A percentile compares a stretch with the other conserved stretches of the same genome.
Evolutionary conservation across 2,888 invertebrate species (phyloP).

Genomic region (Agrochola lota): DNA sequence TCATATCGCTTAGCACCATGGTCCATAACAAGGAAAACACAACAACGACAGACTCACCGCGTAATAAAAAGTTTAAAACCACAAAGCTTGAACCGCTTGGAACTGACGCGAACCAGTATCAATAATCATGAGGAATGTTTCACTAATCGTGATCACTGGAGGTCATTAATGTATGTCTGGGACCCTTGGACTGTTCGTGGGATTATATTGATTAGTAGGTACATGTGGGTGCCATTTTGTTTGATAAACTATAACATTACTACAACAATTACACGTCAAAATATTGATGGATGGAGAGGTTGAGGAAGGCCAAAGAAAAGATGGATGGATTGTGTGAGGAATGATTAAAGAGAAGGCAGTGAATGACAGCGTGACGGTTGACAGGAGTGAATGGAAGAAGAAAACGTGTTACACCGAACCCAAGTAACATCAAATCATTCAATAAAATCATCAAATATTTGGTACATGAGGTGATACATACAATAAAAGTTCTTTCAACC

Average conservation of each 20-base stretch:
- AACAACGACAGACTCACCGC: conserved; percentile 20
- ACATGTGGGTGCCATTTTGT: conserved; percentile 8
- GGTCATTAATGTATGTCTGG: conserved; percentile 55
- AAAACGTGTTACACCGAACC: neutral
- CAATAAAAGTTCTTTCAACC: too few species aligned
- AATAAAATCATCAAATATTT: too few species aligned
- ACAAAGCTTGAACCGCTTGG: conserved; percentile 24
- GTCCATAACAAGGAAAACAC: neutral
- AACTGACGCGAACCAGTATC: conserved; percentile 50
- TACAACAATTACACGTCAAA: neutral
- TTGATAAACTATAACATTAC: neutral
- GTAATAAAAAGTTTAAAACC: conserved; percentile 50
- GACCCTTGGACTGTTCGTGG: conserved; percentile 50
- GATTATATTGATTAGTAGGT: conserved; percentile 50
- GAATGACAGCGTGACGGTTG: neutral
- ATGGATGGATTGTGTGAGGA: neutral
- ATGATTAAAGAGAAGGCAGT: neutral
- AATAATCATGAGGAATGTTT: conserved; percentile 61
- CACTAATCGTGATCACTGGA: conserved; percentile 40
- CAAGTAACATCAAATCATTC: neutral
- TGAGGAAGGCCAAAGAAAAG: neutral
- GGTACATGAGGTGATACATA: too few species aligned
- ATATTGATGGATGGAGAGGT: neutral
- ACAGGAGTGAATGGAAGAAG: too few species aligned
- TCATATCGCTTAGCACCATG: neutral